phyloP scores from a whole-genome alignment of 2,113 vertebrate genomes.

The Leptobrachium ailaonicum region DNA sequence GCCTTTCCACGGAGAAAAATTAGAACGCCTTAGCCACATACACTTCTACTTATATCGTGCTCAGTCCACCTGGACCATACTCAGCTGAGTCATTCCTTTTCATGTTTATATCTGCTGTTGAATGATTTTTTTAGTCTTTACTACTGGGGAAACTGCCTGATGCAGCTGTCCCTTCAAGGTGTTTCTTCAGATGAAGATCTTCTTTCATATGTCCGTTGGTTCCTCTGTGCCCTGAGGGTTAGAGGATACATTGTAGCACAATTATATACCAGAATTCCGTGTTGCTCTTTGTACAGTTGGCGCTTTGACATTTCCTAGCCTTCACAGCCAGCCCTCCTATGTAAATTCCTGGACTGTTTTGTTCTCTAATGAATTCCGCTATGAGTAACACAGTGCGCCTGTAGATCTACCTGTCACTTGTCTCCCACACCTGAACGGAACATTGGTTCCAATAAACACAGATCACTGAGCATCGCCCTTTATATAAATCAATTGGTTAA shows the following conservation, averaged over 20 bases:
- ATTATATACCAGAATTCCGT: background rate
- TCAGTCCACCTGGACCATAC: no score
- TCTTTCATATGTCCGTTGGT: no score
- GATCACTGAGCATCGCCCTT: conserved; percentile 35
- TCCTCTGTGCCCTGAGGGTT: no score
- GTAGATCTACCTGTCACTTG: background rate
- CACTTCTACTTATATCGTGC: no score
- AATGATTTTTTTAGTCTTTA: no score
- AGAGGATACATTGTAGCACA: background rate
- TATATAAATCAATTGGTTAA: conserved; percentile 41
- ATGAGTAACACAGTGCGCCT: background rate
- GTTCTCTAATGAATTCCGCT: background rate
- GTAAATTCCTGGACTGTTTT: background rate
- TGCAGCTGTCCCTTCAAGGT: no score
- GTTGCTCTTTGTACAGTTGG: background rate
- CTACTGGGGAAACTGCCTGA: no score
- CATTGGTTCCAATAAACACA: conserved; percentile 31
- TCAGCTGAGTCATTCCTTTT: no score
- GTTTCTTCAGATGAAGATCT: no score
- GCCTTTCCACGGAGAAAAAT: no score
- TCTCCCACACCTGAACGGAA: background rate
- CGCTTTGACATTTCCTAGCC: background rate
- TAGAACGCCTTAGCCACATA: no score
- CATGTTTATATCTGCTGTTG: no score
- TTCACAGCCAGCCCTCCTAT: background rate